Percentiles rank a stretch among this genome's conserved stretches.
These are phyloP conservation scores for Kryptopterus vitreolus DNA, from an alignment of 2,797 vertebrate species.

Conservation along the genomic window DNA sequence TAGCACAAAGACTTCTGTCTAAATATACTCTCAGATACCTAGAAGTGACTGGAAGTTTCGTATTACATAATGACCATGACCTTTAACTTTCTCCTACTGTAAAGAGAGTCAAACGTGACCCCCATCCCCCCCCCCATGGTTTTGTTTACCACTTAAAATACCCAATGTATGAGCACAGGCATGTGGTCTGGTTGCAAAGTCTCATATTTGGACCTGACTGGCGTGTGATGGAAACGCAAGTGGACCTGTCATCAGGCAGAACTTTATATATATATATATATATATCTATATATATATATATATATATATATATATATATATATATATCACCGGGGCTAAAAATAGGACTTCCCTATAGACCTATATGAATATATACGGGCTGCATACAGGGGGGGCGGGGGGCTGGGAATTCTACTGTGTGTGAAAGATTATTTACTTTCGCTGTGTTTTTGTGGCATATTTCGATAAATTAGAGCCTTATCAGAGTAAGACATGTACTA, in stretches of 20 bases:
- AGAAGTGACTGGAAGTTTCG: not conserved
- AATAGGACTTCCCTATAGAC: not conserved
- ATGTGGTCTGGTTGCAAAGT: slow-evolving; percentile 13
- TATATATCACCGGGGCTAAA: not conserved
- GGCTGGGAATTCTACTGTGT: not conserved
- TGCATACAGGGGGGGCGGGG: not conserved
- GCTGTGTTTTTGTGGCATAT: not conserved
- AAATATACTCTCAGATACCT: not conserved
- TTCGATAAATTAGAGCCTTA: not conserved
- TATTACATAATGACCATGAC: not conserved
- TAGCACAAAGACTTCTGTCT: not conserved
- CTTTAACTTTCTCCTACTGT: not conserved
- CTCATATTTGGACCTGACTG: slow-evolving; percentile 29
- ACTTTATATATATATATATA: too few relatives aligned
- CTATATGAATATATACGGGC: not conserved
- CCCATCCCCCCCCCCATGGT: not conserved
- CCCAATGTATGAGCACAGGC: slow-evolving; percentile 1
- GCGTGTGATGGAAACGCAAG: slow-evolving; percentile 3
- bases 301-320: too few relatives aligned
- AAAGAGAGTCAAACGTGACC: not conserved
- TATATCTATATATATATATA: too few relatives aligned
- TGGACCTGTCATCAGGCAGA: slow-evolving; percentile 19
- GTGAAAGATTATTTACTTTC: not conserved
- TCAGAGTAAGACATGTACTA: not conserved
- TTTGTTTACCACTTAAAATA: slow-evolving; percentile 26